Evolutionary conservation across 2,888 invertebrate species (phyloP), one percentile per base, ranked within the genome.

Genomic region (Mylabris sibirica): DNA sequence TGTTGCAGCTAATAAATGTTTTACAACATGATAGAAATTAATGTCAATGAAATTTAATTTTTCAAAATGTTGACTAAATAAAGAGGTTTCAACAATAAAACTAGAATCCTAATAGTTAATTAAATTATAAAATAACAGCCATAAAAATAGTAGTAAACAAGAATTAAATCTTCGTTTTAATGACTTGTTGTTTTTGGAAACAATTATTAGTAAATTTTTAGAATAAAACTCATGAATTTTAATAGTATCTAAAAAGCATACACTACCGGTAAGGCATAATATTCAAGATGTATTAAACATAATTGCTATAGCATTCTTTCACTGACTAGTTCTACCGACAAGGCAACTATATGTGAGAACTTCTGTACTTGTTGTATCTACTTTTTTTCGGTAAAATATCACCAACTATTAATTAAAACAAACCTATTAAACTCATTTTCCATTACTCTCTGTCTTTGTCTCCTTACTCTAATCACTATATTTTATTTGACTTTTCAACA

Each of bases 1-100:
- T 70, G 75, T 75, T 72, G 68, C 67, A 73, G 72, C 72, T 74
- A 74, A 76, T 76, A 75, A 74, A 76, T 73, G 75, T 74, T 75
- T 72, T 68, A 76, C 75, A 75, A 60, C 66, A 26, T 11, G 60
- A 71, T 75, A 75, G 75, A 77, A 75, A 73, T 75, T 75, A 68
- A 75, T 74, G 77, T 76, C 6, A 3, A 17, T 60, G 35, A 35
- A 38, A 57, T 65, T 65, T 60, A 64, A 14, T 38, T 60, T 24
- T 60, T 60, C 12, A 26, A 12, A 24, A 24, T n/a, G 14, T 24
- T 17, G 12, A 17, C 60, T 24, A 14, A 24, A 34, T 30, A 30
- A 12, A 59, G 8, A 35, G 14, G 11, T 9, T 17, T 4, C 11
- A 26, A 17, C 35, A 34, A 35, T 35, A n/a, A 34, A 24, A n/a